A percentile compares a stretch with the other conserved stretches of the same genome.
Evolutionary conservation across 1,140 invertebrate species (phyloP).

Genomic region (Drosophila kurseongensis): DNA sequence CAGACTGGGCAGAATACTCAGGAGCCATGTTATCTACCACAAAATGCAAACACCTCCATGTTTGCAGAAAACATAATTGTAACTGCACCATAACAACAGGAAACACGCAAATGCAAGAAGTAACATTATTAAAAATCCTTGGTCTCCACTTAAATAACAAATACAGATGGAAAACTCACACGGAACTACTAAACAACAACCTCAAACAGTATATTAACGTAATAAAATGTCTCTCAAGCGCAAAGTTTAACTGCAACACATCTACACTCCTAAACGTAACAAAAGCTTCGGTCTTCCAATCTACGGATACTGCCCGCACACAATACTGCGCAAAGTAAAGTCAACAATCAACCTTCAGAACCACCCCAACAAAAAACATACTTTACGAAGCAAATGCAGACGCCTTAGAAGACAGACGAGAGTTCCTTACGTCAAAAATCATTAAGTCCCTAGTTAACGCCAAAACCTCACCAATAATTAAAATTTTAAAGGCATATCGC

Average conservation of each 20-base stretch:
- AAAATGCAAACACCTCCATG: background rate
- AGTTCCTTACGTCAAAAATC: background rate
- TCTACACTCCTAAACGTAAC: background rate
- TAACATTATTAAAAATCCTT: background rate
- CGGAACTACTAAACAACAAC: background rate
- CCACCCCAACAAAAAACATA: conserved; percentile 6
- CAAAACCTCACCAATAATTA: conserved; percentile 1
- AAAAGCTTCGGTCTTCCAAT: background rate
- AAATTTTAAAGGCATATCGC: conserved; percentile 1
- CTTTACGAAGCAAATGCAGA: background rate
- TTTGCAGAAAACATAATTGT: background rate
- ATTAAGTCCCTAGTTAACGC: background rate
- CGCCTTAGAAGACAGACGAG: background rate
- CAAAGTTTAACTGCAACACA: background rate
- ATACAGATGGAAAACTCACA: background rate
- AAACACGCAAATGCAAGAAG: background rate
- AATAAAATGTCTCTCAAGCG: no score
- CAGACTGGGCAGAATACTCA: background rate
- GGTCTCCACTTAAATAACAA: background rate
- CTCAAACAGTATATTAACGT: background rate
- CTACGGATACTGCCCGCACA: background rate
- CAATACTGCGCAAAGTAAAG: background rate
- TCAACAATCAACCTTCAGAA: conserved; percentile 1
- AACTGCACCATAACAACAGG: background rate
- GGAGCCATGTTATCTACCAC: background rate